Base-by-base conservation (phyloP, 2,113 vertebrate genomes). In the Bufo gargarizans region DNA sequence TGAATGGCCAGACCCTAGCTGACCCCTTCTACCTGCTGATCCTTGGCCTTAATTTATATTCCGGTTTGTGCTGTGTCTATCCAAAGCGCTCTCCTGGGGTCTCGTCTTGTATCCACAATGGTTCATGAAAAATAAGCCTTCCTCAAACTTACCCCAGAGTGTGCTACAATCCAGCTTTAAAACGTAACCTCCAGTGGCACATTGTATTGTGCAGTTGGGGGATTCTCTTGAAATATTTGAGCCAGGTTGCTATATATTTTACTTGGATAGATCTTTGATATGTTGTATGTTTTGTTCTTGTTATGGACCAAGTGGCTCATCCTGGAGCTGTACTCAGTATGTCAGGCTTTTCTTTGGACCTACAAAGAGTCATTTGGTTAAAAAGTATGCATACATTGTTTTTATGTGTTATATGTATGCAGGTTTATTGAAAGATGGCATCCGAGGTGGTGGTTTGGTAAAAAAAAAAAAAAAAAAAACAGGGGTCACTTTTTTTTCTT, bases 31-130 rank as follows among this genome's bases (percentile, higher is more conserved):
- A 84, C 82, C 63, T 84, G 82, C 63, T 84, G 82, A 84, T 84
- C 82, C 82, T 84, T 84, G 82, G 59, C 82, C 81, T 83, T 84
- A 33, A 84, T 84, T 84, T 84, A 84, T 84, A 84, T 84, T 84
- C 82, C 20, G 65, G 65, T 6, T 69, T 84, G 82, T 71, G 82
- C 63, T 33, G 8, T 43, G 65, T 84, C 82, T 69, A 55, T 67
- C 82, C 63, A 84, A 69, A 55, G 82, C 47, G 49, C 82, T 84
- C 82, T 71, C 79, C 63, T 53, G 63, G 82, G 63, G 82, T 65
- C 82, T 71, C 20, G 22, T 55, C 82, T 69, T 84, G 63, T 67
- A 84, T 71, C 63, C 63, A 53, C 63, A 53, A 67, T 55, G 49
- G 65, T 55, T 84, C n/a, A 22, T 84, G 63, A 84, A 84, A 65